Conservation (phyloP, 2,113 vertebrate genomes). For the Psittacus erithacus region DNA sequence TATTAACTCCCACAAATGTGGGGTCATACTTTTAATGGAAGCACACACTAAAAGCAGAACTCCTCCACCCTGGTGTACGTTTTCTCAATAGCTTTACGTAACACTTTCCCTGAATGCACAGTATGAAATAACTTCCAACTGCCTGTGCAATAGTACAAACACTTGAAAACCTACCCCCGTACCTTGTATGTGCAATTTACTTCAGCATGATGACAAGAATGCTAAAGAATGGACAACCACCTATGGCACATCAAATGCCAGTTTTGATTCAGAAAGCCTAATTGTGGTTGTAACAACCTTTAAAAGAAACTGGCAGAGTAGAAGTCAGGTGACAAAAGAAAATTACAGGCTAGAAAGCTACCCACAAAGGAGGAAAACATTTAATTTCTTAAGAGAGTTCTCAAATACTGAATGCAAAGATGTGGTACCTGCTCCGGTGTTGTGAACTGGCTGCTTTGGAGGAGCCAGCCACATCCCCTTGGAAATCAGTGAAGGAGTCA, state of each 20-base stretch:
- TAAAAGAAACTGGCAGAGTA: background rate
- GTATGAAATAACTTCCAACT: background rate
- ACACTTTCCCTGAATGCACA: background rate
- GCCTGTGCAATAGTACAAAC: background rate
- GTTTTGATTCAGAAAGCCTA: background rate
- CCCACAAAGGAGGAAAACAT: background rate
- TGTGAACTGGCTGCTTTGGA: constrained; percentile 76
- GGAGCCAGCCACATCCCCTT: constrained; percentile 79
- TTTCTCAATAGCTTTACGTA: background rate
- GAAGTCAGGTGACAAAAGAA: background rate
- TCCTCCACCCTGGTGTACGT: background rate
- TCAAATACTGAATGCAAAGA: background rate
- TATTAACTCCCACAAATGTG: background rate
- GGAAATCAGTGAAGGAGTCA: constrained; percentile 89
- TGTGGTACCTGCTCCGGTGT: constrained; percentile 85
- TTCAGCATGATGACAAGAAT: background rate
- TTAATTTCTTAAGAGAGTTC: background rate
- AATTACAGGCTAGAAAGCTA: constrained; percentile 1
- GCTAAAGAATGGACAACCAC: background rate
- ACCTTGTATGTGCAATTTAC: background rate
- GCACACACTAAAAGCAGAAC: background rate
- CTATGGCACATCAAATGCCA: background rate
- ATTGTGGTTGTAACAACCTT: background rate
- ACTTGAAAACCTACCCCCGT: background rate
- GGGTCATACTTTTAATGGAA: background rate